Evolutionary conservation across 1,140 invertebrate genomes (phyloP).

Genomic region (Carposina sasakii): DNA sequence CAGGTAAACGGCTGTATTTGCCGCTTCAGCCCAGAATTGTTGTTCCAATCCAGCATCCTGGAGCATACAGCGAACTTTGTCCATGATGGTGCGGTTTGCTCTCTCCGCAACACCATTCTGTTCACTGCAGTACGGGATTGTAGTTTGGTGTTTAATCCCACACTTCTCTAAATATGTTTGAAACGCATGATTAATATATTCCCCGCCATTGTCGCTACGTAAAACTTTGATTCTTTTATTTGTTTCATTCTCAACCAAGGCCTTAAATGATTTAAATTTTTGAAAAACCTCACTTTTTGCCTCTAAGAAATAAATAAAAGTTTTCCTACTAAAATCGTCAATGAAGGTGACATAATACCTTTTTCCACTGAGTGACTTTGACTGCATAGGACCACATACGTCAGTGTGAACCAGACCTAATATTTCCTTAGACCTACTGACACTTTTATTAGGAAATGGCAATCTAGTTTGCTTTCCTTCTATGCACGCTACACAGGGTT

Average conservation of each 20-base stretch:
- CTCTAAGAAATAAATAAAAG: too few relatives aligned
- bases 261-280: too few relatives aligned
- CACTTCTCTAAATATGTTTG: not conserved
- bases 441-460: conserved; percentile 17
- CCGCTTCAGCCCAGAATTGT: conserved; percentile 66
- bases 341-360: conserved; percentile 36
- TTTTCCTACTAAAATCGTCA: conserved; percentile 30
- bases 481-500: conserved; percentile 18
- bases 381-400: conserved; percentile 30
- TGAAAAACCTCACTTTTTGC: too few relatives aligned
- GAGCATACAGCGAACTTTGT: too few relatives aligned
- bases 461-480: conserved; percentile 22
- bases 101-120: conserved; percentile 53
- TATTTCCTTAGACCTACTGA: not conserved
- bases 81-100: conserved; percentile 18
- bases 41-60: conserved; percentile 36
- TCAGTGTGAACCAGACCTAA: conserved; percentile 9
- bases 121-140: conserved; percentile 46
- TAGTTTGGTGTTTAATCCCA: conserved; percentile 44
- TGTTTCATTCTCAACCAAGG: conserved; percentile 28
- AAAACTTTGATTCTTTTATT: conserved; percentile 30
- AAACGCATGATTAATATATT: conserved; percentile 31
- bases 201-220: conserved; percentile 45
- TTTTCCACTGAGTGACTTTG: conserved; percentile 16
- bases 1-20: conserved; percentile 48